Evolutionary conservation across 2,797 vertebrate genomes (phyloP).

Genomic region (Crocidura indochinensis): DNA sequence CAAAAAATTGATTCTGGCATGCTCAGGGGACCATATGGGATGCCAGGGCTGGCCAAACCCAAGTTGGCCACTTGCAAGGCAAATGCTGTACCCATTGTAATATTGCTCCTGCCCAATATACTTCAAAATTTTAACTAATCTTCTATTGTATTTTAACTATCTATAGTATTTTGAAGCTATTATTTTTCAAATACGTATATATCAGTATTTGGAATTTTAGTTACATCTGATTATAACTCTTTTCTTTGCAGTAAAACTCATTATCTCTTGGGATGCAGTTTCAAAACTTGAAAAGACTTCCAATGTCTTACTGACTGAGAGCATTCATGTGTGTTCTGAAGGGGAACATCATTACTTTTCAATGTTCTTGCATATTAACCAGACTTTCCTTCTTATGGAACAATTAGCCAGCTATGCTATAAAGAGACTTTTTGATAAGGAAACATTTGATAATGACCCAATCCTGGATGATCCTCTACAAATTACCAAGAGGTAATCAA

Average conservation of each 20-base stretch:
- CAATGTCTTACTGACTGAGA: conserved; percentile 97
- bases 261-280: conserved; percentile 97
- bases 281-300: conserved; percentile 97
- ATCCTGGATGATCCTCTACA: conserved; percentile 95
- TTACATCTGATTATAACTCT: conserved; percentile 78
- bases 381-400: conserved; percentile 98
- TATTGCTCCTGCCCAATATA: neutral
- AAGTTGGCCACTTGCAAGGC: too few species aligned
- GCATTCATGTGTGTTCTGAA: conserved; percentile 94
- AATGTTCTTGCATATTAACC: conserved; percentile 97
- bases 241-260: conserved; percentile 94
- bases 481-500: conserved; percentile 96
- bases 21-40: too few species aligned
- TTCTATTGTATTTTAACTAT: conserved; percentile 55
- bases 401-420: conserved; percentile 97
- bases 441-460: conserved; percentile 94
- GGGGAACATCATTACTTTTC: conserved; percentile 98
- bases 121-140: conserved; percentile 65
- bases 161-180: conserved; percentile 55
- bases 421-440: conserved; percentile 97
- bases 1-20: too few species aligned
- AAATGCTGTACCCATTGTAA: too few species aligned
- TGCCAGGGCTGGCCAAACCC: too few species aligned
- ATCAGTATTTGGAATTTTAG: conserved; percentile 68
- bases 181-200: conserved; percentile 57